Evolutionary conservation across 1,140 invertebrate species (phyloP), one percentile per base, ranked within the genome.

Genomic region (Coptotermes formosanus): DNA sequence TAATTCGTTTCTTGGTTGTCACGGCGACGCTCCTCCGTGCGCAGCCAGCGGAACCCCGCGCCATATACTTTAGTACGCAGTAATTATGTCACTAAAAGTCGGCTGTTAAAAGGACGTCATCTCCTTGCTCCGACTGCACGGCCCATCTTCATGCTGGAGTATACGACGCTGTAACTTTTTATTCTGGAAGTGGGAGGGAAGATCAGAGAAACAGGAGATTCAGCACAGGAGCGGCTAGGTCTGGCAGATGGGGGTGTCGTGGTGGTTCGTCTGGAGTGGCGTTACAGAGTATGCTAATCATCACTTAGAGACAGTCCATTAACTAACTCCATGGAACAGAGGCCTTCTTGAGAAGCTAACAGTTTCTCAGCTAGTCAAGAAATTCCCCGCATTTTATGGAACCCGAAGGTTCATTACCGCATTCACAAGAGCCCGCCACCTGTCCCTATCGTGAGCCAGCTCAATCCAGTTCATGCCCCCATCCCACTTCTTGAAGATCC

Each of bases 41-140:
- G 2, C 25, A 75, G 25, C n/a, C 64, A 75, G 64, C n/a, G 25
- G 64, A 55, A 55, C 52, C 52, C 52, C 21, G 19, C 52, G 52
- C 52, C 52, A 55, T 55, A 55, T 21, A 55, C 52, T 55, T 55
- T 55, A 55, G 52, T 55, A 55, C 52, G 52, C 52, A 30, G 64
- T 75, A 75, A 75, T 75, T 75, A 75, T 75, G 64, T n/a, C 52
- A 75, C 25, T 75, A 75, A 75, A 30, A 75, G 64, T 30, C 64
- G 52, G 64, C 64, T 75, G n/a, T 75, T 75, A 75, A 75, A 30
- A 75, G 64, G 64, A 25, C 64, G 64, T 75, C 64, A 75, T 75
- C 30, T 75, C 64, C 64, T 75, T 75, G n/a, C 64, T 55, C 52
- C 19, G 11, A 55, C 52, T 55, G 52, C 52, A 55, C 52, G 14